Percentiles rank a stretch among this genome's conserved stretches.
These are phyloP conservation scores for Petrophora chlorosata DNA, from an alignment of 2,888 invertebrate species.

Conservation along the genomic window DNA sequence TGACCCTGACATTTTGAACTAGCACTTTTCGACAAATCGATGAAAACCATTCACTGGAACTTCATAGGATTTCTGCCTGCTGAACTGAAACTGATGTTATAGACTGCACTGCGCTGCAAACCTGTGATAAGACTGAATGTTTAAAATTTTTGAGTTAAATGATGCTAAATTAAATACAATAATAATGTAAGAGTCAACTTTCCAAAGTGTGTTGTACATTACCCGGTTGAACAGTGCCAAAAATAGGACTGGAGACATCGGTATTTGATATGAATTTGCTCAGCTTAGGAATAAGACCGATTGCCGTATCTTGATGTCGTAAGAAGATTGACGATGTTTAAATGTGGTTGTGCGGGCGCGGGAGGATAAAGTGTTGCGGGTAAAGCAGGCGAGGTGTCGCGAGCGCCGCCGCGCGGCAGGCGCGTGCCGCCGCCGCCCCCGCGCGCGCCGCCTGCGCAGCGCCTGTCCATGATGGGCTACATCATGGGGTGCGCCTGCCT, in stretches of 20 bases:
- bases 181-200: not conserved
- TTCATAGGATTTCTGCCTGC: no score
- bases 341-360: constrained; percentile 49
- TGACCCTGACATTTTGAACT: no score
- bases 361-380: constrained; percentile 61
- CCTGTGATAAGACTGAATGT: constrained; percentile 11
- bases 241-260: not conserved
- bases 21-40: no score
- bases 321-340: constrained; percentile 4
- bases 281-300: constrained; percentile 1
- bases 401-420: constrained; percentile 69
- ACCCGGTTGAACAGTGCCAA: not conserved
- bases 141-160: no score
- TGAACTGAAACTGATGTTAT: not conserved
- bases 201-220: not conserved
- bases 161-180: not conserved
- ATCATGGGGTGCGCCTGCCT: constrained; percentile 97
- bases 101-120: not conserved
- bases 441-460: constrained; percentile 62
- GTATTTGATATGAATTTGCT: constrained; percentile 12
- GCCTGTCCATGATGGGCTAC: constrained; percentile 93
- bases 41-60: no score
- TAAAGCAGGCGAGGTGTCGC: constrained; percentile 68
- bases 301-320: constrained; percentile 4
- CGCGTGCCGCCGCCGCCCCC: constrained; percentile 76